Evolutionary conservation across 2,113 vertebrate species (phyloP).

Genomic region (Hypocryptadius cinnamomeus): DNA sequence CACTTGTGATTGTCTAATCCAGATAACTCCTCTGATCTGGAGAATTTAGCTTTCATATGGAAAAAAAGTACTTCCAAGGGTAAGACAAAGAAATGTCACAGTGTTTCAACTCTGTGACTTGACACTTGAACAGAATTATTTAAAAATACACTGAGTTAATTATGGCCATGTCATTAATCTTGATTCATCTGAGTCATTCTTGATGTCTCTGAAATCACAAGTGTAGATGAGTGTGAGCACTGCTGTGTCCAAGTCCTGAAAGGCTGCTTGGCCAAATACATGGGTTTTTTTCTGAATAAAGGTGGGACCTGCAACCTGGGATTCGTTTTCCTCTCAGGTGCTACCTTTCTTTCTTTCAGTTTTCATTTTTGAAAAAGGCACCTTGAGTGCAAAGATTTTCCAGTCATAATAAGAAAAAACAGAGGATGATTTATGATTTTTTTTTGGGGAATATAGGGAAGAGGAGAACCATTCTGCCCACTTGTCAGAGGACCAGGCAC

Average conservation of each 20-base stretch:
- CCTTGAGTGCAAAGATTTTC: neutral
- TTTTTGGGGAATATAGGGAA: neutral
- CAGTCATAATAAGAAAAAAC: neutral
- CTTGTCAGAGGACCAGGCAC: neutral
- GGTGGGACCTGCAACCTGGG: neutral
- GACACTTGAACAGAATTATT: neutral
- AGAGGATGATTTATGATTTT: neutral
- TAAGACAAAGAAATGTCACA: neutral
- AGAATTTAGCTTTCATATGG: neutral
- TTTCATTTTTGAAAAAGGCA: neutral
- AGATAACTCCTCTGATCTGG: neutral
- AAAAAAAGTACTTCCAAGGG: neutral
- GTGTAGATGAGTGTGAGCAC: neutral
- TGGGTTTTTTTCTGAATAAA: neutral
- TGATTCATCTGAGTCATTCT: neutral
- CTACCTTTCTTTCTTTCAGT: neutral
- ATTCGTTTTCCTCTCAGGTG: neutral
- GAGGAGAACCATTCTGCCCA: neutral
- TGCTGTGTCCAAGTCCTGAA: neutral
- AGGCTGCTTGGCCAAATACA: neutral
- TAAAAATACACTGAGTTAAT: neutral
- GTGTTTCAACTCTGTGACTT: neutral
- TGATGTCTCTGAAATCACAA: neutral
- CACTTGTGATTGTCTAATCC: neutral
- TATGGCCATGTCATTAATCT: neutral